Evolutionary conservation across 2,797 vertebrate species (phyloP).

Genomic region (Ctenopoma kingsleyae): DNA sequence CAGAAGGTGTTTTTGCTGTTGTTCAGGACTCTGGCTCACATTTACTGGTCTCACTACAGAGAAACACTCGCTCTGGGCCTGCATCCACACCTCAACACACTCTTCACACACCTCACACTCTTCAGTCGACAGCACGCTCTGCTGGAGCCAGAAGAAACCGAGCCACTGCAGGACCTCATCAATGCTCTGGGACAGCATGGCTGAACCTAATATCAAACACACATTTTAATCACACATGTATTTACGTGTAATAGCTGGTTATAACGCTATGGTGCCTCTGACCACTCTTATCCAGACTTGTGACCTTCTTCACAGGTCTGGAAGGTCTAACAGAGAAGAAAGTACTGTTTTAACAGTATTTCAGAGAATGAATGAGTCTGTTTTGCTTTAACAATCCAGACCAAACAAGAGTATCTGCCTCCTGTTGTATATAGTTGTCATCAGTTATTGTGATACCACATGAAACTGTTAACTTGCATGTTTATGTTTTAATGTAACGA

Average conservation of each 20-base stretch:
- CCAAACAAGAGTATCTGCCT: slow-evolving; percentile 8
- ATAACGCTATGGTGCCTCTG: slow-evolving; percentile 2
- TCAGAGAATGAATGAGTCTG: slow-evolving; percentile 3
- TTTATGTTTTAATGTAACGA: slow-evolving; percentile 44
- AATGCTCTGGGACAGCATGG: slow-evolving; percentile 65
- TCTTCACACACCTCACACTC: slow-evolving; percentile 85
- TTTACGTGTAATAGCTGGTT: slow-evolving; percentile 29
- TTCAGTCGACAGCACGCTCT: slow-evolving; percentile 86
- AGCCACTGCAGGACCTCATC: slow-evolving; percentile 85
- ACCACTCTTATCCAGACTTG: slow-evolving; percentile 21
- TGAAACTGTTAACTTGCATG: slow-evolving; percentile 56
- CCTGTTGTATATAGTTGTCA: slow-evolving; percentile 36
- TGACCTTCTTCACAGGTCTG: slow-evolving; percentile 26
- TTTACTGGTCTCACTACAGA: slow-evolving; percentile 88
- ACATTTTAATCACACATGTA: slow-evolving; percentile 18
- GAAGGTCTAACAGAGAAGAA: slow-evolving; percentile 16
- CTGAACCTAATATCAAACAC: slow-evolving; percentile 30
- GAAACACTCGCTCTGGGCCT: slow-evolving; percentile 82
- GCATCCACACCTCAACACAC: slow-evolving; percentile 88
- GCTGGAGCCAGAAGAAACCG: slow-evolving; percentile 83
- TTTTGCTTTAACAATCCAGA: slow-evolving; percentile 23
- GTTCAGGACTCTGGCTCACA: slow-evolving; percentile 87
- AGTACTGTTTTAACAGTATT: slow-evolving; percentile 21
- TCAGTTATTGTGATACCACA: slow-evolving; percentile 38
- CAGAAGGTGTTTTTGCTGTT: slow-evolving; percentile 88